phyloP scores from a whole-genome alignment of 2,797 vertebrate genomes.

The Dipus sagitta region DNA sequence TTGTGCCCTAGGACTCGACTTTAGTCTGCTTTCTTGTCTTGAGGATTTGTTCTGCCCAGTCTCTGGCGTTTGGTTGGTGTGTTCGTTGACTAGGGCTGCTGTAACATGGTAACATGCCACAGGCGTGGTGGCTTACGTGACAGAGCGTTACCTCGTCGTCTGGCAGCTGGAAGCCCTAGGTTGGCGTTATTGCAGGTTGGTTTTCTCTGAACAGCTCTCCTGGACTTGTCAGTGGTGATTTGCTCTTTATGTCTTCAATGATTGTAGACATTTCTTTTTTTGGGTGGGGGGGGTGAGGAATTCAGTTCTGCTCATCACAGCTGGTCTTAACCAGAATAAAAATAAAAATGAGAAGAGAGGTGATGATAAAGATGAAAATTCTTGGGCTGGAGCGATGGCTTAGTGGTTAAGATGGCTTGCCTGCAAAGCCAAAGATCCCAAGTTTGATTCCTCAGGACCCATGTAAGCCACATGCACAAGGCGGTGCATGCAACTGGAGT shows the following conservation, averaged over 20 bases:
- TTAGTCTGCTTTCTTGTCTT: background rate
- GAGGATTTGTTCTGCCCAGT: background rate
- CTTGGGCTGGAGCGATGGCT: too few species aligned
- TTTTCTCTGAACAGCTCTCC: background rate
- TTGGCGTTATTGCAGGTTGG: background rate
- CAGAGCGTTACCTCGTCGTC: constrained; percentile 5
- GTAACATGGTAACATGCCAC: background rate
- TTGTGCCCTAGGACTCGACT: background rate
- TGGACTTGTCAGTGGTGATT: background rate
- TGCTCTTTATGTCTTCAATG: background rate
- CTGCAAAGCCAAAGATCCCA: too few species aligned
- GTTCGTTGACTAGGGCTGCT: background rate
- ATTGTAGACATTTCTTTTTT: too few species aligned
- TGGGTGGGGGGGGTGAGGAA: background rate
- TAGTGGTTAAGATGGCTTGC: too few species aligned
- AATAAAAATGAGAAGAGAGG: background rate
- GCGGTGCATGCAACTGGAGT: too few species aligned
- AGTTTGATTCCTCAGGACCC: too few species aligned
- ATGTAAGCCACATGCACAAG: too few species aligned
- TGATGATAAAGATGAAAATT: background rate
- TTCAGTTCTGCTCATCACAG: background rate
- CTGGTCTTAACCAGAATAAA: background rate
- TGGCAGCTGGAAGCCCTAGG: background rate
- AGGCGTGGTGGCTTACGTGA: background rate
- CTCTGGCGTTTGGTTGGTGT: background rate